A percentile compares a stretch with the other conserved stretches of the same genome.
These are phyloP conservation scores for Drosophila sproati DNA, from an alignment of 1,140 invertebrate genomes.

Conservation along the genomic window DNA sequence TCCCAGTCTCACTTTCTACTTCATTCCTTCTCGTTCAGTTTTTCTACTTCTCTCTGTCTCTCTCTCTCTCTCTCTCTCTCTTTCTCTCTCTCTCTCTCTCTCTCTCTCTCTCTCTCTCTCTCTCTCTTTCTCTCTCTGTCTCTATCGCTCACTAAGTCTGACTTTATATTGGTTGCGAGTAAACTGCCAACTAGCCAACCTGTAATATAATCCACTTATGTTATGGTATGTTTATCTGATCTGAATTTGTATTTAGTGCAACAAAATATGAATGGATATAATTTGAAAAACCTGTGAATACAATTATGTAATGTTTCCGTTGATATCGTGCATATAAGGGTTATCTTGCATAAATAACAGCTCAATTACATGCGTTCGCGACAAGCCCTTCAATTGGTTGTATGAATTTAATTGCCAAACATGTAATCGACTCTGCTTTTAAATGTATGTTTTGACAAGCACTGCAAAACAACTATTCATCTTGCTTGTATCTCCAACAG, in stretches of 20 bases:
- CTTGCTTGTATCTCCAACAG: too few species aligned
- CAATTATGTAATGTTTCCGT: constrained; percentile 29
- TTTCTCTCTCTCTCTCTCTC: background rate
- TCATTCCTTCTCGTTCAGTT: too few species aligned
- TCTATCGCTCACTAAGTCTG: constrained; percentile 3
- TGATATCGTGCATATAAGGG: constrained; percentile 20
- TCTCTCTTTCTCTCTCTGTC: constrained; percentile 3
- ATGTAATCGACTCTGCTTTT: background rate
- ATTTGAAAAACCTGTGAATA: constrained; percentile 41
- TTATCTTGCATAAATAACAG: background rate
- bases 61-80: constrained; percentile 1
- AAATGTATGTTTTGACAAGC: background rate
- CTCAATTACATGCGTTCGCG: background rate
- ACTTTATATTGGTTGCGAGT: background rate
- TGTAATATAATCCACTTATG: background rate
- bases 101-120: background rate
- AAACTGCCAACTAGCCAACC: background rate
- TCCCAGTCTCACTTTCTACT: too few species aligned
- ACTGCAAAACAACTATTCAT: too few species aligned
- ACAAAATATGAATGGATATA: constrained; percentile 38
- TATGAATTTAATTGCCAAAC: too few species aligned
- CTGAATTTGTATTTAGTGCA: constrained; percentile 17
- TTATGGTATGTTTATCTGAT: background rate
- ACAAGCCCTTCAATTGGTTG: background rate
- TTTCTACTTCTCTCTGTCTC: background rate